phyloP scores from a whole-genome alignment of 2,797 vertebrate genomes.

The Macrochelys suwanniensis region DNA sequence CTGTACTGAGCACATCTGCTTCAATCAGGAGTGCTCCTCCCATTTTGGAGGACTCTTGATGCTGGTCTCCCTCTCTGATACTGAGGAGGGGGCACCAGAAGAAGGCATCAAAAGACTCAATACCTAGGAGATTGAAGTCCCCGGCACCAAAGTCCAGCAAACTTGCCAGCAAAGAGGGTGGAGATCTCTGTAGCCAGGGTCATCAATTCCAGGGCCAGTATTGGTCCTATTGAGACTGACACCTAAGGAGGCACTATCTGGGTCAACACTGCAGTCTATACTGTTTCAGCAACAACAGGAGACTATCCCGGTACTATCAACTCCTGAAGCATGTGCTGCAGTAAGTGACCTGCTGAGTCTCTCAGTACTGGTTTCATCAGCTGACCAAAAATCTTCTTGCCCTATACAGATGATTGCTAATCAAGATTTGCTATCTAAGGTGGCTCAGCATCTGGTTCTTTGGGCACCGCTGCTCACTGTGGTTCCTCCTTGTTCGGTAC shows the following conservation, averaged over 20 bases:
- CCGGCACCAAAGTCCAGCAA: background rate
- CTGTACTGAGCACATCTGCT: background rate
- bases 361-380: background rate
- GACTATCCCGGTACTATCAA: too few species aligned
- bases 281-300: too few species aligned
- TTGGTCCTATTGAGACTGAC: background rate
- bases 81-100: background rate
- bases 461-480: background rate
- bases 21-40: background rate
- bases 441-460: background rate
- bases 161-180: background rate
- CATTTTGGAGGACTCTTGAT: background rate
- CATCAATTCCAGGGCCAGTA: background rate
- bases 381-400: background rate
- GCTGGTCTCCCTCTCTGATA: background rate
- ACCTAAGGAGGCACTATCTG: background rate
- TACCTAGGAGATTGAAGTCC: background rate
- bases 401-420: background rate
- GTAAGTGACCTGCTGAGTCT: background rate
- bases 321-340: too few species aligned
- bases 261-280: background rate
- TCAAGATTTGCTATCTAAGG: background rate
- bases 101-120: background rate
- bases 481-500: background rate
- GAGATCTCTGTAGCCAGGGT: background rate